phyloP scores from a whole-genome alignment of 2,113 vertebrate species.

The Cynocephalus volans region DNA sequence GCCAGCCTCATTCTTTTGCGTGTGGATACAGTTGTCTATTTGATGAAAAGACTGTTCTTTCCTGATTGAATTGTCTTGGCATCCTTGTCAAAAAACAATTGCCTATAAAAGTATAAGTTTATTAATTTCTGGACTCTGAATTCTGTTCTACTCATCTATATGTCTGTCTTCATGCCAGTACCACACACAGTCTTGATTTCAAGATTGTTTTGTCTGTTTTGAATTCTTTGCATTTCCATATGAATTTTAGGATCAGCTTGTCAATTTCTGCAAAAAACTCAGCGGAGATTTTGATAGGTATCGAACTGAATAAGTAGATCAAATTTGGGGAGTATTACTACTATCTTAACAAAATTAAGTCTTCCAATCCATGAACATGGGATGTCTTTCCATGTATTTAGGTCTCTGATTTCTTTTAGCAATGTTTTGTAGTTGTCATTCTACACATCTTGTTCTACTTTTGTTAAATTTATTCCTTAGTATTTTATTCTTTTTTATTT shows the following conservation, averaged over 20 bases:
- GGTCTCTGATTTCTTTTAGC: slow-evolving; percentile 33
- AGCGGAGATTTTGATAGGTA: slow-evolving; percentile 33
- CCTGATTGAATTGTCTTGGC: neutral
- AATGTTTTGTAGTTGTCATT: slow-evolving; percentile 9
- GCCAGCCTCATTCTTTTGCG: neutral
- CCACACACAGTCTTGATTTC: neutral
- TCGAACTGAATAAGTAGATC: slow-evolving; percentile 29
- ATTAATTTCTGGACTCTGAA: slow-evolving; percentile 14
- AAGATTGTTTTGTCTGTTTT: slow-evolving; percentile 51
- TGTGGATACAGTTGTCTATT: neutral
- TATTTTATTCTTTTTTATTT: slow-evolving; percentile 50
- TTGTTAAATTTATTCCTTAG: slow-evolving; percentile 41
- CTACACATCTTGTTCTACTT: neutral
- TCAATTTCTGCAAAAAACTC: neutral
- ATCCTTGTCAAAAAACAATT: neutral
- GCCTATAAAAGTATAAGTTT: neutral
- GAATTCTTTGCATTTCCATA: slow-evolving; percentile 50
- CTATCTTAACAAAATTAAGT: neutral
- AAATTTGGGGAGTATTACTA: neutral
- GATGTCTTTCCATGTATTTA: neutral
- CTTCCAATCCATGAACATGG: neutral
- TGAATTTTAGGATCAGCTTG: slow-evolving; percentile 45
- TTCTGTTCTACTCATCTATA: neutral
- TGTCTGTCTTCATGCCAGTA: neutral
- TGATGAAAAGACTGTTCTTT: slow-evolving; percentile 41